phyloP scores from a whole-genome alignment of 2,113 vertebrate genomes.

The Choloepus hoffmanni region DNA sequence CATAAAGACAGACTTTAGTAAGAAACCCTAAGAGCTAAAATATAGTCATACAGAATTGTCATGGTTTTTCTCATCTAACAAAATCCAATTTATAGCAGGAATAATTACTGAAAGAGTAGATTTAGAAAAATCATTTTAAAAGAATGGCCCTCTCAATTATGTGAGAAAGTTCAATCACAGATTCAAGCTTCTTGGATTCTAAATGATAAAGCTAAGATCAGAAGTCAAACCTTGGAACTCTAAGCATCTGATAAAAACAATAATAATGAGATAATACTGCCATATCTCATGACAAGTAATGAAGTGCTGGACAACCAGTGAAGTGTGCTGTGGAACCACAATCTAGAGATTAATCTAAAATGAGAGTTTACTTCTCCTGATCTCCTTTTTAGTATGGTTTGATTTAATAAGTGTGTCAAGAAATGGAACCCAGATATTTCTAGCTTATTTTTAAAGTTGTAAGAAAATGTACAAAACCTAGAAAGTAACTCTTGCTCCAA shows the following conservation, averaged over 20 bases:
- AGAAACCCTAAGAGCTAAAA: constrained; percentile 85
- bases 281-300: background rate
- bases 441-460: constrained; percentile 49
- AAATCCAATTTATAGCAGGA: constrained; percentile 53
- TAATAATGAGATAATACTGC: background rate
- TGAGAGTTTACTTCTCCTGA: background rate
- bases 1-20: constrained; percentile 85
- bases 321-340: constrained; percentile 17
- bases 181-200: constrained; percentile 24
- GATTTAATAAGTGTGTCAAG: background rate
- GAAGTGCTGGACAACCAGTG: background rate
- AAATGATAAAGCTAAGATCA: background rate
- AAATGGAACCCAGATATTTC: background rate
- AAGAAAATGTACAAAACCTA: constrained; percentile 48
- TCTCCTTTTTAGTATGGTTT: background rate
- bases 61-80: constrained; percentile 58
- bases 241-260: constrained; percentile 39
- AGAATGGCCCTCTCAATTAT: constrained; percentile 10
- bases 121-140: constrained; percentile 75
- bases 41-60: constrained; percentile 74
- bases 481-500: constrained; percentile 26
- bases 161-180: constrained; percentile 30
- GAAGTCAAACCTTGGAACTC: constrained; percentile 45
- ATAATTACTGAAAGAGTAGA: constrained; percentile 63
- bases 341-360: background rate